Evolutionary conservation across 2,888 invertebrate species (phyloP), one percentile per base, ranked within the genome.

Genomic region (Fragum sueziense): DNA sequence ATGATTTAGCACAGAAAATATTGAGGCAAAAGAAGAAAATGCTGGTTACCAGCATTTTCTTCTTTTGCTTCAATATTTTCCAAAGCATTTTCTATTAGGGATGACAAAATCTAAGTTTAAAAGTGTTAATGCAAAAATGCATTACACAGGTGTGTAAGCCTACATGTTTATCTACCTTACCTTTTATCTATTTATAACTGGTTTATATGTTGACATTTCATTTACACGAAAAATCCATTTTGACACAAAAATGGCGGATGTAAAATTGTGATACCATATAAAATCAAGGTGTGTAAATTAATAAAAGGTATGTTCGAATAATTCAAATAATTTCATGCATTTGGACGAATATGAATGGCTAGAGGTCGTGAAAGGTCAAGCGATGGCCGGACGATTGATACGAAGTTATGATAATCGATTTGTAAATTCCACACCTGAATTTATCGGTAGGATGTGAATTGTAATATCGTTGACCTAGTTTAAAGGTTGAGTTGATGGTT

Each of bases 161-260:
- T n/a, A n/a, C n/a, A n/a, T 47, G 47, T 47, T 47, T 47, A 47
- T n/a, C 47, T 47, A 47, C n/a, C 47, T 20, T 47, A 47, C 47
- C 47, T 47, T 65, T 65, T 65, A 65, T 65, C 65, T 65, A 65
- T 65, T 65, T 65, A 65, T 65, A 65, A 41, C 33, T 17, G 14
- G 14, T 14, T 22, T 57, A 41, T 27, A 41, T 27, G 65, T 65
- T 34, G 65, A 65, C 65, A 41, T 34, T 65, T 25, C 41, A 65
- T 65, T 25, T 27, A 65, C 65, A 65, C 25, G 33, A 62, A 20
- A 61, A 61, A 20, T 65, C 41, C 41, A 65, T 65, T 65, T 65
- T 22, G 22, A 65, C 41, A 65, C 65, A 65, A 65, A 65, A 41
- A 65, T 65, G 65, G 65, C 65, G 41, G 65, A 65, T 34, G 22